Evolutionary conservation across 2,797 vertebrate species (phyloP).

Genomic region (Channa striata): DNA sequence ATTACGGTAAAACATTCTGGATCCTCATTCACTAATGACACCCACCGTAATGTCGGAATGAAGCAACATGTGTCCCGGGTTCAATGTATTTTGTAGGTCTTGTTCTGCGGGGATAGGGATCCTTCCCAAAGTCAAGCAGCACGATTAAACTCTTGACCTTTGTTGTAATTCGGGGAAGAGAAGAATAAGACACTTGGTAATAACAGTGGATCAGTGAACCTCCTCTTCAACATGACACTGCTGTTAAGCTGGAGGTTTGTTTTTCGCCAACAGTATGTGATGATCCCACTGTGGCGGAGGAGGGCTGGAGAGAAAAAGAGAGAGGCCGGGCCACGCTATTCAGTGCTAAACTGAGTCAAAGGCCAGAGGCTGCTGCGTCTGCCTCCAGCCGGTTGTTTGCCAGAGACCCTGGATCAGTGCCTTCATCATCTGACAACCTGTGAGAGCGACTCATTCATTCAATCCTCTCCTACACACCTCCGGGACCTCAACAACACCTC

Average conservation of each 20-base stretch:
- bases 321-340: conserved; percentile 3
- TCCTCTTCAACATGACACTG: conserved; percentile 42
- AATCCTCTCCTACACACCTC: conserved; percentile 58
- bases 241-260: conserved; percentile 38
- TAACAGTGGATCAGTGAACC: conserved; percentile 18
- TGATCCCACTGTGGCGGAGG: conserved; percentile 46
- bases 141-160: conserved; percentile 7
- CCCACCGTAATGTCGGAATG: no score
- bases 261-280: conserved; percentile 22
- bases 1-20: neutral
- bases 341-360: conserved; percentile 29
- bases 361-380: conserved; percentile 50
- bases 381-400: conserved; percentile 41
- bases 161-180: neutral
- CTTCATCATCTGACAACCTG: conserved; percentile 57
- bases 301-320: conserved; percentile 19
- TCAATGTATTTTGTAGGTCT: neutral
- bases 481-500: conserved; percentile 57
- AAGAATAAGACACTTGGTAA: conserved; percentile 16
- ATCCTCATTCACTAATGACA: neutral
- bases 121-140: neutral
- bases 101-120: neutral
- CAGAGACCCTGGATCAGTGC: conserved; percentile 47
- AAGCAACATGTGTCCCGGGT: no score
- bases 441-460: conserved; percentile 60